phyloP scores from a whole-genome alignment of 2,888 invertebrate species.

The Antheraea assamensis region DNA sequence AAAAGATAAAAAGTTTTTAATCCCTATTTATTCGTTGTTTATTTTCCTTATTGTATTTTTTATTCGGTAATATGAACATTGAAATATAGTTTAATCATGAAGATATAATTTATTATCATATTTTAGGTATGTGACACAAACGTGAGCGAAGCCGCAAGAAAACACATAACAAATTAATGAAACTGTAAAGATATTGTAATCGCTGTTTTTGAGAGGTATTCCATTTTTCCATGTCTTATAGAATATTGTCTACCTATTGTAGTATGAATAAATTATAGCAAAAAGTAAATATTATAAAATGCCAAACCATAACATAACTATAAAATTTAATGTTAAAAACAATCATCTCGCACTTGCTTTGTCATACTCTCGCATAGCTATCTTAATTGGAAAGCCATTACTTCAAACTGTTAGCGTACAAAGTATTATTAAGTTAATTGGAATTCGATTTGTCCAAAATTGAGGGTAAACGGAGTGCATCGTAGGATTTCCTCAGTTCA shows the following conservation, averaged over 20 bases:
- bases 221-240: background rate
- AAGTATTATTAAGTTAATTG: conserved; percentile 50
- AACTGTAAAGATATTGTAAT: background rate
- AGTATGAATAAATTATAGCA: background rate
- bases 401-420: conserved; percentile 26
- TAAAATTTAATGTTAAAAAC: background rate
- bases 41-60: background rate
- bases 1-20: conserved; percentile 26
- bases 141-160: too few species aligned
- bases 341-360: conserved; percentile 3
- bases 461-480: conserved; percentile 54
- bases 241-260: too few species aligned
- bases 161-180: background rate
- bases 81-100: background rate
- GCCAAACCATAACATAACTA: too few species aligned
- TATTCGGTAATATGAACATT: background rate
- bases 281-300: background rate
- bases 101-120: too few species aligned
- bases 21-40: conserved; percentile 3
- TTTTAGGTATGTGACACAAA: too few species aligned
- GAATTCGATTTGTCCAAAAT: conserved; percentile 62
- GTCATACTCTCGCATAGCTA: conserved; percentile 17
- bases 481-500: conserved; percentile 65
- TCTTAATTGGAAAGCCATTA: conserved; percentile 23
- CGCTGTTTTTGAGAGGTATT: background rate